Conservation (phyloP, 2,797 vertebrate species). For the Cryptoblepharus egeriae region DNA sequence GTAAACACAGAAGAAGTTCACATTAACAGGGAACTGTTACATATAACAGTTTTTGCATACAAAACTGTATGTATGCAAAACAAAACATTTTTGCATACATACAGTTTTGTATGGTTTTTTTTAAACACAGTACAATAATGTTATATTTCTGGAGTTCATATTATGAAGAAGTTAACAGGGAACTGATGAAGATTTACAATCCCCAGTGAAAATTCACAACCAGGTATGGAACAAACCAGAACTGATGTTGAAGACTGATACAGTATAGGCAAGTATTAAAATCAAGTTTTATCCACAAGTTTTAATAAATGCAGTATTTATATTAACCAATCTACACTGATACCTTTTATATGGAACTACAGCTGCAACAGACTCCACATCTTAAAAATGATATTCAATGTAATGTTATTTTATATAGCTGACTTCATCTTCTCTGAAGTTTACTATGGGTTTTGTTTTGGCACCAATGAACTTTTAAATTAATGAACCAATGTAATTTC, state of each 20-base stretch:
- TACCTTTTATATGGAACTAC: conserved; percentile 1
- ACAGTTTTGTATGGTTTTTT: no score
- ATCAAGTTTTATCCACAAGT: neutral
- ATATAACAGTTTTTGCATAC: no score
- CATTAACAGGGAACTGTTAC: neutral
- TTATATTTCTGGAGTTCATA: no score
- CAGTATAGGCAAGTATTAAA: neutral
- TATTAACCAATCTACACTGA: neutral
- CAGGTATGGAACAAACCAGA: neutral
- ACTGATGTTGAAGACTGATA: neutral
- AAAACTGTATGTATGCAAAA: no score
- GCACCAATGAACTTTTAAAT: conserved; percentile 41
- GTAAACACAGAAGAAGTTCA: neutral
- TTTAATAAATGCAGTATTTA: neutral
- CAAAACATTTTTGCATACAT: no score
- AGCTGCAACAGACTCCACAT: conserved; percentile 34
- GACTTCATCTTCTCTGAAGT: conserved; percentile 11
- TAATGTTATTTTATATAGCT: conserved; percentile 22
- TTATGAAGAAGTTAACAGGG: no score
- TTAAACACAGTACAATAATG: no score
- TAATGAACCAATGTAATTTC: conserved; percentile 64
- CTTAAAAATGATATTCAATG: conserved; percentile 39
- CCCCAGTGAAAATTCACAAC: neutral
- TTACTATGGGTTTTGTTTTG: conserved; percentile 46
- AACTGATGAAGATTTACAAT: neutral